These are phyloP conservation scores for Scyliorhinus canicula DNA, from an alignment of 2,797 vertebrate species.

Conservation along the genomic window DNA sequence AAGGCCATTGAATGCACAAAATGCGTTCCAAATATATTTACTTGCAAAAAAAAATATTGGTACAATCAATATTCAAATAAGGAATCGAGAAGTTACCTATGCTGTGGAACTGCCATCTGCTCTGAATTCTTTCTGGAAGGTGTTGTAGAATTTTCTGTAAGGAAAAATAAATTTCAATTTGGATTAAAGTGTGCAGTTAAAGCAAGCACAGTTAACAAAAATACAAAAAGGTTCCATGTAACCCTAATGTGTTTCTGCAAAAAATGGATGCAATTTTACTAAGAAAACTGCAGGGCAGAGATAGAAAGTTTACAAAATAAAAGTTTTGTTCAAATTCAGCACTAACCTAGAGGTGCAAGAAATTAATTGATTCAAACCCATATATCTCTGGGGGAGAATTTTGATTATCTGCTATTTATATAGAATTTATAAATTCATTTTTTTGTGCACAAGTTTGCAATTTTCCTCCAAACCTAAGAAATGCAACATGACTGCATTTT, in stretches of 20 bases:
- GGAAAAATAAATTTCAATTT: background rate
- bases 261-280: background rate
- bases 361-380: background rate
- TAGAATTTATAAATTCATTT: background rate
- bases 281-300: background rate
- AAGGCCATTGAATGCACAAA: background rate
- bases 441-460: background rate
- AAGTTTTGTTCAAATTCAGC: background rate
- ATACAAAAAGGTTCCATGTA: slow-evolving; percentile 21
- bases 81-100: slow-evolving; percentile 69
- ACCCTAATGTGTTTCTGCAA: background rate
- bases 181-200: background rate
- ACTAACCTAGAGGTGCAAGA: background rate
- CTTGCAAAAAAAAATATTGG: too few species aligned
- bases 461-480: background rate
- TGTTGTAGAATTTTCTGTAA: slow-evolving; percentile 94
- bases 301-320: background rate
- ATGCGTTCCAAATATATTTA: background rate
- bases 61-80: background rate
- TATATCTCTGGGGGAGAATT: background rate
- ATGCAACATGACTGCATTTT: background rate
- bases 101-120: slow-evolving; percentile 98
- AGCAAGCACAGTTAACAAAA: background rate
- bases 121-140: slow-evolving; percentile 91
- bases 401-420: background rate